A percentile compares a stretch with the other conserved stretches of the same genome.
Evolutionary conservation across 2,797 vertebrate species (phyloP).

Genomic region (Paramormyrops hopkinsi): DNA sequence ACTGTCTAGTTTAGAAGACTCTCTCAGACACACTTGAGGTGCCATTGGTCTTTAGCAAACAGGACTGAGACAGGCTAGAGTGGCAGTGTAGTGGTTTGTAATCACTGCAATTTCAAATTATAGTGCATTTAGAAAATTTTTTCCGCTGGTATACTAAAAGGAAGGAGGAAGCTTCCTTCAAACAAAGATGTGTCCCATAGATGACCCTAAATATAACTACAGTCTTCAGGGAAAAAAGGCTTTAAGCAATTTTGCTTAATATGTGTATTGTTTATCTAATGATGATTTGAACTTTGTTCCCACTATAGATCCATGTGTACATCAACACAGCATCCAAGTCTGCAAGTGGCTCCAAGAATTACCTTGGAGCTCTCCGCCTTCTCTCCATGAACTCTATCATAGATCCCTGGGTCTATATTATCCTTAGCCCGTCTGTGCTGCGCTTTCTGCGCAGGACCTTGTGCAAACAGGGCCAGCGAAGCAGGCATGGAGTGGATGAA

Average conservation of each 20-base stretch:
- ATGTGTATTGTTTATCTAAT: background rate
- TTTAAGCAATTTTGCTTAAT: background rate
- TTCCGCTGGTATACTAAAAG: background rate
- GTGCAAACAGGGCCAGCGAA: conserved; percentile 30
- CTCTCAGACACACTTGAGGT: background rate
- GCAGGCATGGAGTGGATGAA: background rate
- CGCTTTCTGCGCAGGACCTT: conserved; percentile 58
- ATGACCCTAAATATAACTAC: background rate
- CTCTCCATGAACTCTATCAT: conserved; percentile 74
- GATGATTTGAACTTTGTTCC: background rate
- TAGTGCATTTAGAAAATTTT: background rate
- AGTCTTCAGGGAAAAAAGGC: background rate
- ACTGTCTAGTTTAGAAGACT: background rate
- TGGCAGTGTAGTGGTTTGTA: background rate
- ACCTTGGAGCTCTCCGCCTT: conserved; percentile 62
- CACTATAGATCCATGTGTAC: conserved; percentile 63
- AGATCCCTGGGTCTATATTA: conserved; percentile 78
- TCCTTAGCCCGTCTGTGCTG: conserved; percentile 66
- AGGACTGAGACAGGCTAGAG: background rate
- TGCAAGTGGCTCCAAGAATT: conserved; percentile 2
- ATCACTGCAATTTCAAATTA: background rate
- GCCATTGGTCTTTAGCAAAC: background rate
- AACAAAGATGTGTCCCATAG: background rate
- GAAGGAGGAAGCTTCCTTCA: background rate
- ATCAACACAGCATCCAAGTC: conserved; percentile 37